Base-by-base conservation (phyloP, 2,113 vertebrate species). In the Mesoclemmys tuberculata region DNA sequence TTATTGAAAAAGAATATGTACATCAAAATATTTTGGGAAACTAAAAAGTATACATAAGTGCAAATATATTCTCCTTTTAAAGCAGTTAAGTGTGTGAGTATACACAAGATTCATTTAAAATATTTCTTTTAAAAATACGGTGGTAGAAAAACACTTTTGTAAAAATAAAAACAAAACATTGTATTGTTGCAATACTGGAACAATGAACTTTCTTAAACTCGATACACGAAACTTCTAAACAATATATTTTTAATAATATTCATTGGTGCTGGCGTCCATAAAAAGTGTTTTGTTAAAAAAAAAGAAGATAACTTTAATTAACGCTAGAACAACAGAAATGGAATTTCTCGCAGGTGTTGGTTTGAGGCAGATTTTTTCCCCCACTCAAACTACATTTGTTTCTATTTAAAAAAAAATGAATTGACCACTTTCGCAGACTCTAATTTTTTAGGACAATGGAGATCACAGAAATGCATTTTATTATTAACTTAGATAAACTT, bases 21-120 rank as follows among this genome's bases (percentile, higher is more conserved):
- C 99, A 99, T 97, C 98, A 98, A 98, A 98, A 98, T 98, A 97
- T 96, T 98, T 98, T 97, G 98, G 98, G 98, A 98, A 98, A 97
- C 97, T 96, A 97, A 98, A 98, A 97, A 98, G 98, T 99, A 99
- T 99, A 99, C 98, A 98, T 99, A 99, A 99, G 99, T 99, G 99
- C 99, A 99, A 99, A 98, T 98, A 98, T 98, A 98, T 98, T 98
- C 98, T 98, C 97, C 97, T 97, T 98, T 98, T 98, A 98, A 98
- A 99, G 99, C 98, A 97, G 98, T 98, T 71, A 71, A 97, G 98
- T 98, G 99, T 99, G 98, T 97, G 98, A 98, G 98, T 98, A 99
- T 98, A 99, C 98, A 98, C 95, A 84, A 95, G 94, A 93, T 96
- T 98, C 97, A 98, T 97, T 98, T 96, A 98, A 98, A 98, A 98